A percentile compares a stretch with the other conserved stretches of the same genome.
phyloP scores from a whole-genome alignment of 2,888 invertebrate species.

The Dynastes tityus region DNA sequence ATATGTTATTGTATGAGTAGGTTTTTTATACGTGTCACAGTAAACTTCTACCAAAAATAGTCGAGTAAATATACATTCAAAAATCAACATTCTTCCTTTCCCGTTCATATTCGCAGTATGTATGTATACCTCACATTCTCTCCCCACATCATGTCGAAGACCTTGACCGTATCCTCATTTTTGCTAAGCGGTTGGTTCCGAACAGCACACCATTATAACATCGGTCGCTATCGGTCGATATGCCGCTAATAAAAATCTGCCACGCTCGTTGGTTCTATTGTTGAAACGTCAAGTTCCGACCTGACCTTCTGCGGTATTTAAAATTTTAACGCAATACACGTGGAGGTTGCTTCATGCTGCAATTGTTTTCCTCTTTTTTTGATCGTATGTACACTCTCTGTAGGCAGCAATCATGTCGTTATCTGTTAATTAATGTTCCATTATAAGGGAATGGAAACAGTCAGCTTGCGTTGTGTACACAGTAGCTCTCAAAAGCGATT shows the following conservation, averaged over 20 bases:
- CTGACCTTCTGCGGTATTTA: conserved; percentile 54
- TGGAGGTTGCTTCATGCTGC: conserved; percentile 46
- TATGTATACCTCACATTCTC: not conserved
- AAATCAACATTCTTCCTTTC: conserved; percentile 10
- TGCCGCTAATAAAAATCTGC: conserved; percentile 43
- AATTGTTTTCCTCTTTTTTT: conserved; percentile 34
- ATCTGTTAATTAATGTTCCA: conserved; percentile 21
- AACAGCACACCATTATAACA: conserved; percentile 34
- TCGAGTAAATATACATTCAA: not conserved
- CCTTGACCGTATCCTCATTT: conserved; percentile 46
- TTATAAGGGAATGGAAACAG: conserved; percentile 13
- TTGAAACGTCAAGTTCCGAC: conserved; percentile 39
- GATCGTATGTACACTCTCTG: not conserved
- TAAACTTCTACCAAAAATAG: too few species aligned
- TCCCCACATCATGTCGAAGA: conserved; percentile 19
- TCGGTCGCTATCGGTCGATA: conserved; percentile 39
- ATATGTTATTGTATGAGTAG: too few species aligned
- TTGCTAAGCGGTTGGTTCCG: conserved; percentile 35
- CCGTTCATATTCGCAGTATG: too few species aligned
- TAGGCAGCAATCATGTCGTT: conserved; percentile 24
- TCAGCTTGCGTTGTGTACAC: not conserved
- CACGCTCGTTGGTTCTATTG: conserved; percentile 43
- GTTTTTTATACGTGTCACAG: too few species aligned
- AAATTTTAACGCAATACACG: conserved; percentile 53
- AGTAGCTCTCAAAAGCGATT: too few species aligned